phyloP scores from a whole-genome alignment of 2,113 vertebrate species.

The Psammodynastes pulverulentus region DNA sequence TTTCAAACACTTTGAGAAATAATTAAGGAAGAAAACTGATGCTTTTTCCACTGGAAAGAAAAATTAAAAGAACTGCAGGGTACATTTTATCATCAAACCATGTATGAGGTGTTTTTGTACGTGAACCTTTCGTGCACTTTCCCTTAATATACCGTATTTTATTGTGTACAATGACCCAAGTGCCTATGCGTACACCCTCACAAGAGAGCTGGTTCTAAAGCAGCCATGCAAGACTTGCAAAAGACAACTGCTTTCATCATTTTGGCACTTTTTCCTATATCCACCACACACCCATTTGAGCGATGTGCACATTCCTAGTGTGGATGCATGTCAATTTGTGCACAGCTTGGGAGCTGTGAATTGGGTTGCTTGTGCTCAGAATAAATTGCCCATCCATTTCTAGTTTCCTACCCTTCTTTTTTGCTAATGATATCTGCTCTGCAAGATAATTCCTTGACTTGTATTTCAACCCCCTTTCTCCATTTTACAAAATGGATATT shows the following conservation, averaged over 20 bases:
- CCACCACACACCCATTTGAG: not conserved
- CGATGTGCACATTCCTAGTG: not conserved
- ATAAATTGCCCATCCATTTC: not conserved
- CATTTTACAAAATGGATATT: not conserved
- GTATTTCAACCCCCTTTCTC: no score
- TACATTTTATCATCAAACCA: not conserved
- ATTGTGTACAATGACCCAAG: not conserved
- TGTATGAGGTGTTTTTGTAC: not conserved
- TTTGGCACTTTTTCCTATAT: not conserved
- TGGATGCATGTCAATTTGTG: not conserved
- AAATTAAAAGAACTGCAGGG: not conserved
- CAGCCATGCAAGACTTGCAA: not conserved
- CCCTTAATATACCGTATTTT: not conserved
- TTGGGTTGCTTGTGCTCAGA: not conserved
- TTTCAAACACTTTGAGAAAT: not conserved
- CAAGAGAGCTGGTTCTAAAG: not conserved
- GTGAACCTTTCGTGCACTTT: not conserved
- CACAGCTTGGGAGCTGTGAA: not conserved
- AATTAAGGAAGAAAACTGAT: not conserved
- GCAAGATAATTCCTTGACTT: not conserved
- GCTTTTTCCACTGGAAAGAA: not conserved
- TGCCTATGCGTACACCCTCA: not conserved
- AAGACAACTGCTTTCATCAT: not conserved
- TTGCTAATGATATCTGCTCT: no score
- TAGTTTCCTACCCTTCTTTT: not conserved